Conservation (phyloP, 2,113 vertebrate species). For the Crotophaga sulcirostris region DNA sequence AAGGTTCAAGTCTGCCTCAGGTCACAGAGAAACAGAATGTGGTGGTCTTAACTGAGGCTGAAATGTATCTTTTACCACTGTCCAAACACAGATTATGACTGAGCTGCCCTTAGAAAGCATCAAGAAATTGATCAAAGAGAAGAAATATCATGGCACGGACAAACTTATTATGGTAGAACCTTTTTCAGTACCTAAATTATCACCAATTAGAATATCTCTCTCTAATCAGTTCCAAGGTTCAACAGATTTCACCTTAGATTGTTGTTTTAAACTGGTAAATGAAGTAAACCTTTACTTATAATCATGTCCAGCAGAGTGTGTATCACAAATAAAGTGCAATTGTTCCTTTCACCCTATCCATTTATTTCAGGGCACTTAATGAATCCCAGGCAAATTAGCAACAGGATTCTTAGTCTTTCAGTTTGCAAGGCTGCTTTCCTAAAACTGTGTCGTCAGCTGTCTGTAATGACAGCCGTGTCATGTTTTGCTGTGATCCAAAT, state of each 20-base stretch:
- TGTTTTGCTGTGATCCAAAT: neutral
- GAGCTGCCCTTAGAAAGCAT: slow-evolving; percentile 17
- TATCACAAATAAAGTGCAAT: neutral
- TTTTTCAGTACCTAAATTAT: neutral
- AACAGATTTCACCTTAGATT: neutral
- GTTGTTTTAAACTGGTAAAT: neutral
- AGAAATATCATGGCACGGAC: neutral
- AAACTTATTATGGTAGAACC: neutral
- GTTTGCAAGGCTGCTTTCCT: neutral
- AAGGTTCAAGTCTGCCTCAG: slow-evolving; percentile 48
- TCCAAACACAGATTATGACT: slow-evolving; percentile 50
- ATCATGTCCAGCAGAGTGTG: neutral
- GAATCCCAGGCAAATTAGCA: neutral
- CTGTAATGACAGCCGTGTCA: neutral
- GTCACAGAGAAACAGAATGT: slow-evolving; percentile 47
- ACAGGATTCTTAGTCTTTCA: neutral
- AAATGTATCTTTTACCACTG: slow-evolving; percentile 58
- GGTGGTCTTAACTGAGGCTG: slow-evolving; percentile 58
- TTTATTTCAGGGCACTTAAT: neutral
- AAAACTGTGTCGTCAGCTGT: neutral
- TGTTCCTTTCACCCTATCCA: neutral
- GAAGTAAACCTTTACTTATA: neutral
- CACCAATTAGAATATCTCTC: neutral
- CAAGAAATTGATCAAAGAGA: slow-evolving; percentile 39
- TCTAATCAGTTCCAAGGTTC: neutral